Conservation (phyloP, 2,113 vertebrate genomes). For the Grammomys surdaster region DNA sequence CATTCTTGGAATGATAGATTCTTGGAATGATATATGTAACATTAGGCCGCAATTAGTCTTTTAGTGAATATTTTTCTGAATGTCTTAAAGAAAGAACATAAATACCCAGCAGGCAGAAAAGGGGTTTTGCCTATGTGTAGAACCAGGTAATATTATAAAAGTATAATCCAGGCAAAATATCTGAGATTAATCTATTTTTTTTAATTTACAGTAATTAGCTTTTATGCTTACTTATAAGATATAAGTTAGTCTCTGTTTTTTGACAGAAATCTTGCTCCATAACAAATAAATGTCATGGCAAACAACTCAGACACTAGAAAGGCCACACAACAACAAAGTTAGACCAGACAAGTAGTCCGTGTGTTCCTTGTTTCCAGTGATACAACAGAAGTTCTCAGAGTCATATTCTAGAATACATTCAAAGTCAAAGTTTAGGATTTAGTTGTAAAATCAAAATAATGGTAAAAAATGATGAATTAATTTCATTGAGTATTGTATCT, state of each 20-base stretch:
- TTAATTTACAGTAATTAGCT: slow-evolving; percentile 23
- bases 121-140: not conserved
- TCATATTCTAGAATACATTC: slow-evolving; percentile 43
- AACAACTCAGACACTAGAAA: slow-evolving; percentile 45
- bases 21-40: slow-evolving; percentile 50
- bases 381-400: slow-evolving; percentile 17
- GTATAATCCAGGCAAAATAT: not conserved
- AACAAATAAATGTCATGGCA: slow-evolving; percentile 33
- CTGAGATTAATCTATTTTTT: not conserved
- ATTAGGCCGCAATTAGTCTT: slow-evolving; percentile 26
- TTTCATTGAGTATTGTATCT: slow-evolving; percentile 59
- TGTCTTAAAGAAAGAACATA: slow-evolving; percentile 52
- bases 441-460: slow-evolving; percentile 50
- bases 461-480: slow-evolving; percentile 45
- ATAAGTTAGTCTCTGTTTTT: not conserved
- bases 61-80: not conserved
- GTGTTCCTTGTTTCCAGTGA: slow-evolving; percentile 2
- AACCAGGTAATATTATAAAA: slow-evolving; percentile 5
- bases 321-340: not conserved
- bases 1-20: slow-evolving; percentile 49
- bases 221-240: slow-evolving; percentile 14
- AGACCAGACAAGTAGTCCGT: not conserved
- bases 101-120: slow-evolving; percentile 38
- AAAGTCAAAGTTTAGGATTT: slow-evolving; percentile 25
- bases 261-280: slow-evolving; percentile 33